Percentiles rank a stretch among this genome's conserved stretches.
phyloP scores from a whole-genome alignment of 2,797 vertebrate species.

The Sebastes oblongus region DNA sequence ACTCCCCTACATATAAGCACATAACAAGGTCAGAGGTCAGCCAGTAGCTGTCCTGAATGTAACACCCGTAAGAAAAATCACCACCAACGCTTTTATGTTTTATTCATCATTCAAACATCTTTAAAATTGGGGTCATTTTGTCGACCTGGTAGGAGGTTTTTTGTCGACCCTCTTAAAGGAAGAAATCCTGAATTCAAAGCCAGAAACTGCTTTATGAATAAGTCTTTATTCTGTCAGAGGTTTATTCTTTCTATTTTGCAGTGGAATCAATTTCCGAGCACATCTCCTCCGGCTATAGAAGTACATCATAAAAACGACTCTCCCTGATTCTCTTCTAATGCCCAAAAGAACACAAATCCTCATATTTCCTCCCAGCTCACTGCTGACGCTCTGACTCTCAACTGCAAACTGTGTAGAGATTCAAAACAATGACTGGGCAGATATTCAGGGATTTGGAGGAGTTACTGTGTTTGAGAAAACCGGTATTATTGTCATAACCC shows the following conservation, averaged over 20 bases:
- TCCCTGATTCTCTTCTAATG: background rate
- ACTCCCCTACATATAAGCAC: background rate
- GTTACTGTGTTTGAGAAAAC: background rate
- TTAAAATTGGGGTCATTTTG: background rate
- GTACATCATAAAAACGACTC: background rate
- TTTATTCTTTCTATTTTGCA: background rate
- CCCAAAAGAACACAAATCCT: background rate
- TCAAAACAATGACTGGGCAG: background rate
- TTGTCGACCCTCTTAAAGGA: background rate
- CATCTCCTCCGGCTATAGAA: background rate
- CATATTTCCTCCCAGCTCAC: background rate
- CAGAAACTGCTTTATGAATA: background rate
- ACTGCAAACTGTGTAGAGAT: background rate
- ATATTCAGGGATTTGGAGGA: conserved; percentile 9
- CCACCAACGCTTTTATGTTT: background rate
- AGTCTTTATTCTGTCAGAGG: background rate
- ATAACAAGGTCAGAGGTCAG: background rate
- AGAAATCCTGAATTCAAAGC: background rate
- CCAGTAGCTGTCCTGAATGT: background rate
- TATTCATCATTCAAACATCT: conserved; percentile 8
- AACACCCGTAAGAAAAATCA: background rate
- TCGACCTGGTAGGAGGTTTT: background rate
- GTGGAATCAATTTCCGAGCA: background rate
- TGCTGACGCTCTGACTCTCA: background rate
- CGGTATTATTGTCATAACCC: background rate